A percentile compares a stretch with the other conserved stretches of the same genome.
Evolutionary conservation across 2,797 vertebrate species (phyloP).

Genomic region (Gila robusta): DNA sequence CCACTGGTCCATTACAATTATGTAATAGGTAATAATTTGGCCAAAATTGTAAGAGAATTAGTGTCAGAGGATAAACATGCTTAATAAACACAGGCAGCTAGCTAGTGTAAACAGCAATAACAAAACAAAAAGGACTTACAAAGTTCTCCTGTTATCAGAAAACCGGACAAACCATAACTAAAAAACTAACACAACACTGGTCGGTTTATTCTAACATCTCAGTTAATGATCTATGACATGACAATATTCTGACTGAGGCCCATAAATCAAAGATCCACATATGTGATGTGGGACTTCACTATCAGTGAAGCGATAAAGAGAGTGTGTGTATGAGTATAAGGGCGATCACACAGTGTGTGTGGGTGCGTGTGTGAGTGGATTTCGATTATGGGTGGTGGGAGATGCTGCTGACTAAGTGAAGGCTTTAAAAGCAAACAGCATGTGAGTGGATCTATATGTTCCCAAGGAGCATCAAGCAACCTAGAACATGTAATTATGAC

Average conservation of each 20-base stretch:
- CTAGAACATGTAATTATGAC: conserved; percentile 8
- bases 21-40: not conserved
- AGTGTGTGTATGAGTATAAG: not conserved
- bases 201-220: not conserved
- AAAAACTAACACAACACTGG: not conserved
- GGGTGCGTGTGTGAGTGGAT: not conserved
- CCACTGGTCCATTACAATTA: no score
- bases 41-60: not conserved
- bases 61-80: not conserved
- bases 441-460: not conserved
- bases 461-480: not conserved
- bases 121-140: not conserved
- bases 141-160: not conserved
- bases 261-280: conserved; percentile 7
- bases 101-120: not conserved
- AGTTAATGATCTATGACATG: not conserved
- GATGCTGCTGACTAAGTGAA: conserved; percentile 31
- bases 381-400: not conserved
- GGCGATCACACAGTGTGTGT: not conserved
- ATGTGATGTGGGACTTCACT: not conserved
- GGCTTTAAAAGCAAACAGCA: not conserved
- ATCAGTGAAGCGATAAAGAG: not conserved
- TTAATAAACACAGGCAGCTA: not conserved
- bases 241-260: not conserved
- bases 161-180: not conserved